A percentile compares a stretch with the other conserved stretches of the same genome.
These are phyloP conservation scores for Mythimna lalbum DNA, from an alignment of 2,888 invertebrate genomes.

Conservation along the genomic window DNA sequence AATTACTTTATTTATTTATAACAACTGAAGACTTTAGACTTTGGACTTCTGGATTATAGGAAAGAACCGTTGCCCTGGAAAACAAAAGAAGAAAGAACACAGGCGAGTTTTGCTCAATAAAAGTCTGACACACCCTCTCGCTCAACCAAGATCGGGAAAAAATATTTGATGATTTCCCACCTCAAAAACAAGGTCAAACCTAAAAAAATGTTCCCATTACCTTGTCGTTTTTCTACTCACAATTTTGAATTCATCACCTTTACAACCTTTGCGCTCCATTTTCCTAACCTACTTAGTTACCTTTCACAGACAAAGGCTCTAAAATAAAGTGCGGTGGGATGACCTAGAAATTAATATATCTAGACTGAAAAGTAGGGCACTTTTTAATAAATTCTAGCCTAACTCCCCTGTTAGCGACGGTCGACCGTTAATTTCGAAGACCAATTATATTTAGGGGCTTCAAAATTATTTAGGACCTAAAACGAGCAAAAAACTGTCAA, in stretches of 20 bases:
- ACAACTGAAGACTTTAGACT: too few species aligned
- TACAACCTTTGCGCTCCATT: not conserved
- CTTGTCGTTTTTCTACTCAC: too few species aligned
- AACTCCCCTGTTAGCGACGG: conserved; percentile 32
- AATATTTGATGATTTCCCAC: too few species aligned
- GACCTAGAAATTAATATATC: conserved; percentile 22
- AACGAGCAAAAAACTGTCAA: conserved; percentile 17
- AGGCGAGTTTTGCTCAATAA: too few species aligned
- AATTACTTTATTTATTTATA: too few species aligned
- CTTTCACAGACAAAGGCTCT: conserved; percentile 15
- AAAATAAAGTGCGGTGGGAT: not conserved
- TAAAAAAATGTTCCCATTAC: too few species aligned
- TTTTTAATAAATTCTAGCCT: conserved; percentile 46
- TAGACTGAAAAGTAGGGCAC: conserved; percentile 29
- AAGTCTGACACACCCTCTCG: too few species aligned
- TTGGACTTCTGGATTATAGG: too few species aligned
- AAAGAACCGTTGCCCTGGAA: too few species aligned
- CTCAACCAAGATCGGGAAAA: too few species aligned
- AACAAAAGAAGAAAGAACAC: too few species aligned
- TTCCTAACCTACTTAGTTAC: not conserved
- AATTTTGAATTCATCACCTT: not conserved
- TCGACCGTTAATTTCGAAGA: conserved; percentile 38
- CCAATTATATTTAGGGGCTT: conserved; percentile 40
- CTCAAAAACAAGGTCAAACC: too few species aligned
- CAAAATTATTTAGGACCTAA: conserved; percentile 22